Percentiles rank a stretch among this genome's conserved stretches.
These are phyloP conservation scores for Notolepis coatsorum DNA, from an alignment of 2,797 vertebrate species.

Conservation along the genomic window DNA sequence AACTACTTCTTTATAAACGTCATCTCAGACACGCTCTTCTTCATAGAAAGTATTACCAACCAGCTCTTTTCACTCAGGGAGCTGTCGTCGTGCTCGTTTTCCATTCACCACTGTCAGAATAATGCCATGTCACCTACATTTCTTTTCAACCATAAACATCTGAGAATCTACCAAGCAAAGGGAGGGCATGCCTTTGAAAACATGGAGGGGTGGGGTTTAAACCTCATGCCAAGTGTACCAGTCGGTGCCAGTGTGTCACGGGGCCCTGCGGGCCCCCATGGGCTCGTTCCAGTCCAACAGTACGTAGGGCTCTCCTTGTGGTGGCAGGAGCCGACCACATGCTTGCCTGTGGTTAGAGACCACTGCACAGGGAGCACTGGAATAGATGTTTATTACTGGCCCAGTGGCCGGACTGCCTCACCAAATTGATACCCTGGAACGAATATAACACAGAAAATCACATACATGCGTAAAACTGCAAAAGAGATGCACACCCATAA, in stretches of 20 bases:
- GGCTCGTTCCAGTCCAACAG: conserved; percentile 50
- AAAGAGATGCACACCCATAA: conserved; percentile 60
- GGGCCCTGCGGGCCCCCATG: conserved; percentile 17
- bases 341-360: conserved; percentile 66
- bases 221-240: conserved; percentile 5
- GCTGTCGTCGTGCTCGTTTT: too few species aligned
- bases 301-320: conserved; percentile 60
- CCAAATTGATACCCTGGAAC: conserved; percentile 77
- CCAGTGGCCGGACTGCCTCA: conserved; percentile 68
- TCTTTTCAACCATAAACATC: too few species aligned
- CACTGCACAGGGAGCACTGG: conserved; percentile 63
- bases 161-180: too few species aligned
- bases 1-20: too few species aligned
- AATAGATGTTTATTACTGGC: conserved; percentile 82
- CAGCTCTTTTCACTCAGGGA: too few species aligned
- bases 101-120: too few species aligned
- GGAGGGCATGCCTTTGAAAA: too few species aligned
- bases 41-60: too few species aligned
- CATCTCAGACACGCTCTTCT: too few species aligned
- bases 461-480: conserved; percentile 70
- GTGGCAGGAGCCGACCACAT: conserved; percentile 62
- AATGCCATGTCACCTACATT: too few species aligned
- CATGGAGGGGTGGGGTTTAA: neutral
- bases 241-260: conserved; percentile 28
- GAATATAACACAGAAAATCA: conserved; percentile 80